Evolutionary conservation across 2,113 vertebrate species (phyloP).

Genomic region (Nymphicus hollandicus): DNA sequence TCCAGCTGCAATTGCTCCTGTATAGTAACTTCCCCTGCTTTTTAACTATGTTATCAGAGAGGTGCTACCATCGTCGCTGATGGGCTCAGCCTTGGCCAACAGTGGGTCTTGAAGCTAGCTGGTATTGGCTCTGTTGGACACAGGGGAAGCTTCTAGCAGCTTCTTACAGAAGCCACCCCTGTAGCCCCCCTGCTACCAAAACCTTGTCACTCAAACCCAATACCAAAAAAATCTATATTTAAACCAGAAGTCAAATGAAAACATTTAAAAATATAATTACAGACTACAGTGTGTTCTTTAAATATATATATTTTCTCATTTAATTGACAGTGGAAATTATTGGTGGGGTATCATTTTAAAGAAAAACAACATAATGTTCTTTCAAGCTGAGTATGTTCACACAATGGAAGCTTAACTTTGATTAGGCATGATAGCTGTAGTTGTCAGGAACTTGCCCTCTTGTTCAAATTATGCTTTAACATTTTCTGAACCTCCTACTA

Average conservation of each 20-base stretch:
- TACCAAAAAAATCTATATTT: not conserved
- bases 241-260: not conserved
- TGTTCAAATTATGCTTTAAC: not conserved
- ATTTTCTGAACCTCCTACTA: slow-evolving; percentile 37
- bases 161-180: not conserved
- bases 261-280: not conserved
- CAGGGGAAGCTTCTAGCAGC: not conserved
- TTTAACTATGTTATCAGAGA: not conserved
- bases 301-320: not conserved
- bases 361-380: not conserved
- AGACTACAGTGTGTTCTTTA: not conserved
- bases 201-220: not conserved
- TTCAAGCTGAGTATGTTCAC: not conserved
- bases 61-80: not conserved
- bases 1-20: not conserved
- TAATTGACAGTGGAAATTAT: not conserved
- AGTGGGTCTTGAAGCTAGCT: not conserved
- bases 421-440: not conserved
- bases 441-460: not conserved
- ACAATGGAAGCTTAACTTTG: not conserved
- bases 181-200: not conserved
- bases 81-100: not conserved
- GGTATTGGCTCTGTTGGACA: not conserved
- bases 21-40: rapidly evolving
- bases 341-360: not conserved